Conservation (phyloP, 2,888 invertebrate genomes). For the Hermodice carunculata region DNA sequence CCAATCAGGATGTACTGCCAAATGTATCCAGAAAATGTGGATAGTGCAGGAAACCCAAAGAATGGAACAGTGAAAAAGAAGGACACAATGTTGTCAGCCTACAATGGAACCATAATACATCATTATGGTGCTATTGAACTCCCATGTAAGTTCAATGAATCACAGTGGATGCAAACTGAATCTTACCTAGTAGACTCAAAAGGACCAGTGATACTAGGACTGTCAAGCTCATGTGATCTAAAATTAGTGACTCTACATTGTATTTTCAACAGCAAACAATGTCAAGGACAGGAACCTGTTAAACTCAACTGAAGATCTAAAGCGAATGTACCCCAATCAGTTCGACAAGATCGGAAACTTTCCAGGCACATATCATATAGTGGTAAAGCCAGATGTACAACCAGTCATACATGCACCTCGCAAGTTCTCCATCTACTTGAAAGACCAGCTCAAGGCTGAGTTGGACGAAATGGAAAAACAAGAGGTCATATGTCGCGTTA, state of each 20-base stretch:
- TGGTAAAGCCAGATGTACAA: not conserved
- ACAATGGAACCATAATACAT: too few relatives aligned
- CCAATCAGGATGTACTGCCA: not conserved
- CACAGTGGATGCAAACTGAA: too few relatives aligned
- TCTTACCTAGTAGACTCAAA: too few relatives aligned
- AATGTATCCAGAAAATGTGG: not conserved
- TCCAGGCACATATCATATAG: not conserved
- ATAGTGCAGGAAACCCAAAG: not conserved
- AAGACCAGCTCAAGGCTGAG: not conserved
- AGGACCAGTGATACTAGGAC: not conserved
- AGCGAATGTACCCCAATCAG: not conserved
- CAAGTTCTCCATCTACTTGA: not conserved
- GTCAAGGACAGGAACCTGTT: not conserved
- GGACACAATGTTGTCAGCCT: too few relatives aligned
- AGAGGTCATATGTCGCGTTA: not conserved
- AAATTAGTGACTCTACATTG: slow-evolving; percentile 25
- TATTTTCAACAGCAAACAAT: slow-evolving; percentile 41
- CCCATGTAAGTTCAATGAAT: too few relatives aligned
- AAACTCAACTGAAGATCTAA: not conserved
- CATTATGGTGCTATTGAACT: too few relatives aligned
- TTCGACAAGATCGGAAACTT: not conserved
- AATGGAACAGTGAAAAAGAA: not conserved
- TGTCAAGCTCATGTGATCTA: not conserved
- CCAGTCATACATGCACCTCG: not conserved
- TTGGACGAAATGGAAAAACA: not conserved